phyloP scores from a whole-genome alignment of 2,888 invertebrate genomes.

The Lagria hirta region DNA sequence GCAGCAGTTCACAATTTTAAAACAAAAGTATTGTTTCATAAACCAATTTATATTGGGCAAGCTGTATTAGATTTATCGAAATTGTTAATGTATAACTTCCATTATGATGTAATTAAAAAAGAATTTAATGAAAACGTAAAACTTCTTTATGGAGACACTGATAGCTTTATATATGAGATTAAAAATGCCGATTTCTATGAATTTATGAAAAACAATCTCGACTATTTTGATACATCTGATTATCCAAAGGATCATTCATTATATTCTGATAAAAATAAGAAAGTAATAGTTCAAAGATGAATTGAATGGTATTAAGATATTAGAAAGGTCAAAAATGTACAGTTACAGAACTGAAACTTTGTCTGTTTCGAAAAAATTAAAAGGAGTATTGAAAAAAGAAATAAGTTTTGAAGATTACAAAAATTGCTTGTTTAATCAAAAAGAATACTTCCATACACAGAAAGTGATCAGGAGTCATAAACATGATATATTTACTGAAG shows the following conservation, averaged over 20 bases:
- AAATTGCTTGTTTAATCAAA: slow-evolving; percentile 28
- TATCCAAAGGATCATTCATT: slow-evolving; percentile 20
- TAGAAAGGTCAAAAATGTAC: slow-evolving; percentile 27
- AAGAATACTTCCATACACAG: slow-evolving; percentile 21
- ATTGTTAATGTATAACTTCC: slow-evolving; percentile 17
- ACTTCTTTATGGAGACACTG: slow-evolving; percentile 26
- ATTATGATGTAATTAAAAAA: slow-evolving; percentile 28
- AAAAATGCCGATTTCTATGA: slow-evolving; percentile 24
- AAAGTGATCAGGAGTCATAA: slow-evolving; percentile 22
- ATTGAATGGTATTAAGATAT: slow-evolving; percentile 19
- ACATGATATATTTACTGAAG: slow-evolving; percentile 16
- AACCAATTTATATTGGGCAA: slow-evolving; percentile 24
- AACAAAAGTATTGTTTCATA: no score
- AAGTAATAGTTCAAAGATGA: slow-evolving; percentile 26
- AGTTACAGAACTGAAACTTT: slow-evolving; percentile 25
- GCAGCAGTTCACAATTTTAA: slow-evolving; percentile 24
- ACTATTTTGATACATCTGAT: slow-evolving; percentile 25
- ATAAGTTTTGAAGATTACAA: slow-evolving; percentile 25
- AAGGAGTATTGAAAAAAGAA: slow-evolving; percentile 25
- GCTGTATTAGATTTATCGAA: slow-evolving; percentile 26
- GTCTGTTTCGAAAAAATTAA: slow-evolving; percentile 26
- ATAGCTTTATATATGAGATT: slow-evolving; percentile 25
- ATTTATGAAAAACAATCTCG: slow-evolving; percentile 7
- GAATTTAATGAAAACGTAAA: slow-evolving; percentile 24
- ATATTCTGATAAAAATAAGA: slow-evolving; percentile 26